phyloP scores from a whole-genome alignment of 2,113 vertebrate species.

The Pteropus alecto region DNA sequence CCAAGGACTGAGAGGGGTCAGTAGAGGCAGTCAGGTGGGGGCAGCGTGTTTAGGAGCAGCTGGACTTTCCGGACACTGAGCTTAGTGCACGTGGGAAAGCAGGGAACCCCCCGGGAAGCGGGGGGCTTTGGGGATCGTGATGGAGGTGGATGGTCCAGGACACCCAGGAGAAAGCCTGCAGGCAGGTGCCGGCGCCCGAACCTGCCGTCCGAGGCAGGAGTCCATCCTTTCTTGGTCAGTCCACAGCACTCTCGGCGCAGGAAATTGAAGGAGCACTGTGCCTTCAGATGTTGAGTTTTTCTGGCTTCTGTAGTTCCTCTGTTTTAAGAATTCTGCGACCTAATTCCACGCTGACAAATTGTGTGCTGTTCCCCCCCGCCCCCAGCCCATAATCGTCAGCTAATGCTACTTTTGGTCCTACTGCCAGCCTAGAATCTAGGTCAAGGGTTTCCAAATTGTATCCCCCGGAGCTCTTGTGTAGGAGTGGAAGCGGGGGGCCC shows the following conservation, averaged over 20 bases:
- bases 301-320: constrained; percentile 24
- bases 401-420: neutral
- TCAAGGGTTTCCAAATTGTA: constrained; percentile 30
- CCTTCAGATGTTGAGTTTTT: neutral
- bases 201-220: neutral
- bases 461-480: neutral
- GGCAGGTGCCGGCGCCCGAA: no score
- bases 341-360: constrained; percentile 56
- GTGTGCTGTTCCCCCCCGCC: neutral
- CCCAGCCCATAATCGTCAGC: neutral
- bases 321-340: constrained; percentile 69
- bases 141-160: neutral
- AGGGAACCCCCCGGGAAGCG: neutral
- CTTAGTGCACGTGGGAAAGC: neutral
- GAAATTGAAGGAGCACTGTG: neutral
- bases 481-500: neutral
- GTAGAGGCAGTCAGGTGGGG: rapidly evolving
- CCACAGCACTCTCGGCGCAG: neutral
- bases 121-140: neutral
- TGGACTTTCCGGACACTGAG: neutral
- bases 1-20: neutral
- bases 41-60: neutral
- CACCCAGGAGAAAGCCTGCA: neutral
- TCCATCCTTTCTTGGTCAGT: neutral
- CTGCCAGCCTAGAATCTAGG: constrained; percentile 36